Conservation (phyloP, 2,888 invertebrate genomes). For the Coelinius sp. region DNA sequence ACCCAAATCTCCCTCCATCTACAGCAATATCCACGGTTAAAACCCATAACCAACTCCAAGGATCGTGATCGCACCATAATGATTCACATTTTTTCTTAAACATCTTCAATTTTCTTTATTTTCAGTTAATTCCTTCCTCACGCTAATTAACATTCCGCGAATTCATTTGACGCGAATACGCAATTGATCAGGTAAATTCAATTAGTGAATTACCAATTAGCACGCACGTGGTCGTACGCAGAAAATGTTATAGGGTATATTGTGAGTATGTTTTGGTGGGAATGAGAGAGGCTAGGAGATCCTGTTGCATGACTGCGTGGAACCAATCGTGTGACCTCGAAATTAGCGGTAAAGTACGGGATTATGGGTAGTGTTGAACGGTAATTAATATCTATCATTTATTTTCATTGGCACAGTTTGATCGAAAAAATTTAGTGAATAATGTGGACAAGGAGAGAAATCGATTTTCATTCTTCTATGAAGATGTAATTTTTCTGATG, state of each 20-base stretch:
- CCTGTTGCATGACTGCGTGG: conserved; percentile 56
- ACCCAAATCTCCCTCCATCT: not conserved
- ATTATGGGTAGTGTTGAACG: conserved; percentile 9
- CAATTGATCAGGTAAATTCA: conserved; percentile 68
- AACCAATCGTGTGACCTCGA: conserved; percentile 54
- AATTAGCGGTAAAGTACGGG: conserved; percentile 38
- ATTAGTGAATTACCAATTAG: conserved; percentile 68
- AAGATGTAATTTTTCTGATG: no score
- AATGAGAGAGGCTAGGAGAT: conserved; percentile 42
- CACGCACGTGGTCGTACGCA: conserved; percentile 60
- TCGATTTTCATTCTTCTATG: no score
- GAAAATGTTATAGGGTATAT: conserved; percentile 42
- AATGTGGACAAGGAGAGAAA: not conserved
- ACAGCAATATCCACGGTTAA: conserved; percentile 17
- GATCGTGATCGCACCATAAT: conserved; percentile 46
- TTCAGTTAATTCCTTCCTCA: conserved; percentile 44
- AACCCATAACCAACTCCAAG: conserved; percentile 15
- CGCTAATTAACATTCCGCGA: conserved; percentile 54
- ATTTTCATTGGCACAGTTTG: not conserved
- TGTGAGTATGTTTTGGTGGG: conserved; percentile 15
- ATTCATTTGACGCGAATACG: conserved; percentile 65
- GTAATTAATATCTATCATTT: conserved; percentile 11
- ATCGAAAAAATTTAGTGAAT: not conserved
- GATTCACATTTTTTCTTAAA: conserved; percentile 38
- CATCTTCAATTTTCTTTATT: not conserved